These are phyloP conservation scores for Alviniconcha marisindica DNA, from an alignment of 1,140 invertebrate genomes.

Conservation along the genomic window DNA sequence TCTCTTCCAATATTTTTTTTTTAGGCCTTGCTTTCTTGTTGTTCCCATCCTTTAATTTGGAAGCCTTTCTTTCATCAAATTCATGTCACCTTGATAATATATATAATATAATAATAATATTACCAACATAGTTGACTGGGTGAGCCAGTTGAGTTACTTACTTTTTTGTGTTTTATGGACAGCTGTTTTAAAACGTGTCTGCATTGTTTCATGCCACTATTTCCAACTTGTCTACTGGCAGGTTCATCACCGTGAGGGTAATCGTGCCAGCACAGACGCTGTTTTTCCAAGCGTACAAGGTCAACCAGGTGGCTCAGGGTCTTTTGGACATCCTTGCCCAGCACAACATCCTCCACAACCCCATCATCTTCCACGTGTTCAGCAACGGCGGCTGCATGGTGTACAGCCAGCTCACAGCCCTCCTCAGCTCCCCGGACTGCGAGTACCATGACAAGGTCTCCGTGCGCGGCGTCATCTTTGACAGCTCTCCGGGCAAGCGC, in stretches of 20 bases:
- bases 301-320: constrained; percentile 9
- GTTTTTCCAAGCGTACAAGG: constrained; percentile 33
- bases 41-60: too few species aligned
- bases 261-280: background rate
- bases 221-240: background rate
- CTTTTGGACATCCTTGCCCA: constrained; percentile 80
- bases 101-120: too few species aligned
- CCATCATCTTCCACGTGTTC: constrained; percentile 87
- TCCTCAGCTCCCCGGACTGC: constrained; percentile 58
- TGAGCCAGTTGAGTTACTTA: too few species aligned
- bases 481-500: constrained; percentile 84
- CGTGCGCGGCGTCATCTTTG: constrained; percentile 86
- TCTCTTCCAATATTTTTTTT: too few species aligned
- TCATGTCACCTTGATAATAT: too few species aligned
- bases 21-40: too few species aligned
- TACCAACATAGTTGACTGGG: too few species aligned
- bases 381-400: constrained; percentile 85
- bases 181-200: too few species aligned
- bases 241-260: background rate
- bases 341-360: constrained; percentile 83
- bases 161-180: too few species aligned
- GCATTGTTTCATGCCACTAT: too few species aligned
- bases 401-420: constrained; percentile 60
- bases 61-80: too few species aligned
- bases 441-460: constrained; percentile 74